phyloP scores from a whole-genome alignment of 2,888 invertebrate species.

The Rhyacophila evoluta region DNA sequence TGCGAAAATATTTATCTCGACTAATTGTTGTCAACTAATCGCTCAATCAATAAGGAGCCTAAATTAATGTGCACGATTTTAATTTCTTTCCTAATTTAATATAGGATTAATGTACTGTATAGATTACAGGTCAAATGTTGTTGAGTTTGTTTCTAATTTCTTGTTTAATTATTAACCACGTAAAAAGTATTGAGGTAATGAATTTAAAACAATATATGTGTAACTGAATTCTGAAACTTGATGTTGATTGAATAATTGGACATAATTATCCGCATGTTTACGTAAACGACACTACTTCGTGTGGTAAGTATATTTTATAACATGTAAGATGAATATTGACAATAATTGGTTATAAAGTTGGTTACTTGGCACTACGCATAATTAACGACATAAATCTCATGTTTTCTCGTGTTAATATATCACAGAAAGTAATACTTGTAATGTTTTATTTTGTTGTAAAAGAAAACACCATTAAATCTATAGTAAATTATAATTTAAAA shows the following conservation, averaged over 20 bases:
- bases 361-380: not conserved
- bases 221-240: not conserved
- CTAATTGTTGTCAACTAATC: too few species aligned
- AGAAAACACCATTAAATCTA: too few species aligned
- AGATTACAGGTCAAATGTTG: not conserved
- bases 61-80: too few species aligned
- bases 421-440: too few species aligned
- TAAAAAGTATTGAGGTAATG: not conserved
- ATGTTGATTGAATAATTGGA: conserved; percentile 14
- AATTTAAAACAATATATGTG: not conserved
- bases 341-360: not conserved
- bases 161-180: not conserved
- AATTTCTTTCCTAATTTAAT: not conserved
- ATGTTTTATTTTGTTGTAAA: too few species aligned
- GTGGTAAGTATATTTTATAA: not conserved
- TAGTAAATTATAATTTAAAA: too few species aligned
- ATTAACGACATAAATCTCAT: not conserved
- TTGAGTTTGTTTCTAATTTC: not conserved
- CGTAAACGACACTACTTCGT: not conserved
- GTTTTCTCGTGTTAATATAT: not conserved
- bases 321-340: not conserved
- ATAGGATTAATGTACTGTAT: too few species aligned
- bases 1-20: too few species aligned
- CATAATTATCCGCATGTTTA: not conserved
- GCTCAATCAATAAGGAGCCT: too few species aligned